Conservation (phyloP, 2,113 vertebrate genomes). For the Bucco capensis region DNA sequence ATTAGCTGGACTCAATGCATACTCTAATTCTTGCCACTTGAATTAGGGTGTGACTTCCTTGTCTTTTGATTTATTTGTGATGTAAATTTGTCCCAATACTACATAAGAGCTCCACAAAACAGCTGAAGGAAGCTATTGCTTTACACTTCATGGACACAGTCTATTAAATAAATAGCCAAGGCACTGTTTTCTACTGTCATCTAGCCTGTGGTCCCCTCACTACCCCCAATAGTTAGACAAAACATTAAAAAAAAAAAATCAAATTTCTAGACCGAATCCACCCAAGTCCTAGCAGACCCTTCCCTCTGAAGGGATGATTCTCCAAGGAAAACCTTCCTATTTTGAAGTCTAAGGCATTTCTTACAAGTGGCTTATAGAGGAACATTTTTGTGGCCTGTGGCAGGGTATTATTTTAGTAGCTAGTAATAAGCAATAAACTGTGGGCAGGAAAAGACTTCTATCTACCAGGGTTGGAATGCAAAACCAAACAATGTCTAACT, state of each 20-base stretch:
- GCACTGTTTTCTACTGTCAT: background rate
- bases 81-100: background rate
- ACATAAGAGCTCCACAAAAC: background rate
- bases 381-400: slow-evolving; percentile 47
- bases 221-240: background rate
- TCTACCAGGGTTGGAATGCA: background rate
- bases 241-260: background rate
- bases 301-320: background rate
- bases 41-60: background rate
- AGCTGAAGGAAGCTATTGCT: background rate
- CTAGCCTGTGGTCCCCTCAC: background rate
- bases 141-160: background rate
- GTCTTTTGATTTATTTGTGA: background rate
- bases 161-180: background rate
- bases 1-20: background rate
- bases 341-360: background rate
- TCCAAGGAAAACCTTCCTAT: background rate
- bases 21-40: background rate
- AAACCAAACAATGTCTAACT: background rate
- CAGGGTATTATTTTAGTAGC: slow-evolving; percentile 49
- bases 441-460: background rate
- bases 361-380: slow-evolving; percentile 23
- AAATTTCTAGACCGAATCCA: background rate
- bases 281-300: background rate
- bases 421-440: slow-evolving; percentile 37